Percentiles rank a stretch among this genome's conserved stretches.
Conservation (phyloP, 1,140 invertebrate genomes). For the Stratiolaelaps scimitus region DNA sequence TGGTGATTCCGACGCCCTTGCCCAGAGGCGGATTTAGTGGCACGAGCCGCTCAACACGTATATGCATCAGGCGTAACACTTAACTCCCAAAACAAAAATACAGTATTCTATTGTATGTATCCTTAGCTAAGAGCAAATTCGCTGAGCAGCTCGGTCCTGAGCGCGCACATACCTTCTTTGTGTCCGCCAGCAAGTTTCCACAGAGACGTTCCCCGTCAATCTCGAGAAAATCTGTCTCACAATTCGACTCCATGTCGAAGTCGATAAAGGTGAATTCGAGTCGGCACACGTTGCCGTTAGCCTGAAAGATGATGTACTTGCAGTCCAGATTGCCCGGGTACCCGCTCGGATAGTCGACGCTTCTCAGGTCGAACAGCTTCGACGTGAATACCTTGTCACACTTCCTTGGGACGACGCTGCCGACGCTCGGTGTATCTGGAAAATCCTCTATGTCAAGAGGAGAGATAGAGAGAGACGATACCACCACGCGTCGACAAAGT, state of each 20-base stretch:
- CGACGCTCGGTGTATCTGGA: neutral
- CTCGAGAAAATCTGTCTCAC: slow-evolving; percentile 4
- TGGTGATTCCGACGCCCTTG: too few relatives aligned
- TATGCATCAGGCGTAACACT: too few relatives aligned
- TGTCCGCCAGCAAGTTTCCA: slow-evolving; percentile 29
- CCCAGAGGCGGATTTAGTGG: too few relatives aligned
- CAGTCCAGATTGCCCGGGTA: slow-evolving; percentile 35
- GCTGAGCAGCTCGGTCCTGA: too few relatives aligned
- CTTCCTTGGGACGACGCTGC: slow-evolving; percentile 19
- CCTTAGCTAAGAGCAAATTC: too few relatives aligned
- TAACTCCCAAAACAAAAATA: too few relatives aligned
- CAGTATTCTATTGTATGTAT: too few relatives aligned
- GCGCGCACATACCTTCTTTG: slow-evolving; percentile 5
- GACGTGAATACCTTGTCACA: slow-evolving; percentile 35
- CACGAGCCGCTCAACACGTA: too few relatives aligned
- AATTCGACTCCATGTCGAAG: slow-evolving; percentile 35
- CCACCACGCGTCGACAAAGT: neutral
- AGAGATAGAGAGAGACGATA: neutral
- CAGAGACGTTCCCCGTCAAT: slow-evolving; percentile 23
- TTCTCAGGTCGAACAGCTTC: slow-evolving; percentile 35
- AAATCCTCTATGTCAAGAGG: slow-evolving; percentile 6
- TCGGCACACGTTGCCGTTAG: slow-evolving; percentile 32
- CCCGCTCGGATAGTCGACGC: slow-evolving; percentile 34
- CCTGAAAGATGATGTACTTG: slow-evolving; percentile 32
- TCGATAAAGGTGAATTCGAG: slow-evolving; percentile 35